A percentile compares a stretch with the other conserved stretches of the same genome.
Evolutionary conservation across 1,140 invertebrate species (phyloP).

Genomic region (Oryctes rhinoceros): DNA sequence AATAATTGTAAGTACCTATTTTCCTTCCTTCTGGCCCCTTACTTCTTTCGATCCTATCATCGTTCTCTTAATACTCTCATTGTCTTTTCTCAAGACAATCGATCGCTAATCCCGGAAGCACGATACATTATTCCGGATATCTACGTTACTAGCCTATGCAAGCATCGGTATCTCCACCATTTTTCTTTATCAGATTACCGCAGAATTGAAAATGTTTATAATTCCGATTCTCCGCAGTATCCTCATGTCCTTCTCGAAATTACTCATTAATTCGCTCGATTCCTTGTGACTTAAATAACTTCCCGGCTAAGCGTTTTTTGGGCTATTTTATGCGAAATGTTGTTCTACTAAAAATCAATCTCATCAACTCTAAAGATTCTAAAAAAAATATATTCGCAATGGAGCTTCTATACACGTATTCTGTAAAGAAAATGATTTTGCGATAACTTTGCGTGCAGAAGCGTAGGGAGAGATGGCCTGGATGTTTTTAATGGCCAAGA

Average conservation of each 20-base stretch:
- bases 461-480: not conserved
- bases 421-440: not conserved
- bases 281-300: no score
- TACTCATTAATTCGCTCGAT: no score
- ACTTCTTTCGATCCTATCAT: not conserved
- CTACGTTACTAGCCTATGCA: slow-evolving; percentile 47
- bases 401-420: no score
- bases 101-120: slow-evolving; percentile 44
- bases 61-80: not conserved
- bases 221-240: not conserved
- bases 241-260: no score
- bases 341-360: no score
- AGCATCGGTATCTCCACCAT: slow-evolving; percentile 47
- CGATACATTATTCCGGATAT: slow-evolving; percentile 36
- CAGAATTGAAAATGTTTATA: not conserved
- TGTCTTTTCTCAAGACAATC: not conserved
- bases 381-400: no score
- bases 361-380: no score
- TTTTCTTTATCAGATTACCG: not conserved
- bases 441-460: not conserved
- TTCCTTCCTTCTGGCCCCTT: not conserved
- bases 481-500: not conserved
- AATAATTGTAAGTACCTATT: slow-evolving; percentile 76
- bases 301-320: no score
- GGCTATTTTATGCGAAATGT: no score